Conservation (phyloP, 53 echinoderm and acorn worm species). For the Astropecten irregularis region DNA sequence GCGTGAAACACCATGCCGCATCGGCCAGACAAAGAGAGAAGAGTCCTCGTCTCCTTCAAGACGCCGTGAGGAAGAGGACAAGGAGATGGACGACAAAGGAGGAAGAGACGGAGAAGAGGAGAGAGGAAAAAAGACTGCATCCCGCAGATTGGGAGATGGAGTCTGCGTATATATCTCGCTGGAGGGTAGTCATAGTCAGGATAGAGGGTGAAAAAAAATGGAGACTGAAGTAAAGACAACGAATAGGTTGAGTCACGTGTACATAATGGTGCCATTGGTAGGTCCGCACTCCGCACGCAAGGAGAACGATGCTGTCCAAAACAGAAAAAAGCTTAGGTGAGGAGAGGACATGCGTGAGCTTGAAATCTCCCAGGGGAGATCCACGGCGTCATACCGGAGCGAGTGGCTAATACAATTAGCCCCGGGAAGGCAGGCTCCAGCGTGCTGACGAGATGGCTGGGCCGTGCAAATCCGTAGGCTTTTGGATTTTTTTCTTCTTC, state of each 20-base stretch:
- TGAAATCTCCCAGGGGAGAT: slow-evolving; percentile 35
- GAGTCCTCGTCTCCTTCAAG: no score
- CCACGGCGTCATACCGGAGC: slow-evolving; percentile 27
- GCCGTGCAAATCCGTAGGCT: slow-evolving; percentile 42
- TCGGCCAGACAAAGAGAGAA: no score
- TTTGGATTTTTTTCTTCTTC: neutral
- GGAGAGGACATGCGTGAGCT: slow-evolving; percentile 43
- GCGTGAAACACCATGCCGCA: slow-evolving; percentile 9
- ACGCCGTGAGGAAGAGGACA: no score
- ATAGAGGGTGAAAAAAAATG: neutral
- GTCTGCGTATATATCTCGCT: neutral
- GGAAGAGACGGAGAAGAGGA: no score
- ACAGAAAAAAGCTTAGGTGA: no score
- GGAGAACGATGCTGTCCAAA: no score
- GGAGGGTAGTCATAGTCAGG: neutral
- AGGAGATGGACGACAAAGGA: no score
- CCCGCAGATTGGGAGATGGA: neutral
- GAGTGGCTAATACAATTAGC: slow-evolving; percentile 58
- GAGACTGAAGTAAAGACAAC: neutral
- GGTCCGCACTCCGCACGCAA: no score
- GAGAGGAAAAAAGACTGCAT: slow-evolving; percentile 13
- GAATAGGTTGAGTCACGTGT: slow-evolving; percentile 31
- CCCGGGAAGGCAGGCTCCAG: slow-evolving; percentile 51
- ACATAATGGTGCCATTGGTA: neutral
- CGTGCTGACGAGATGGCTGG: slow-evolving; percentile 46